Percentiles rank a stretch among this genome's conserved stretches.
Conservation (phyloP, 1,140 invertebrate genomes). For the Drosophila watanabei region DNA sequence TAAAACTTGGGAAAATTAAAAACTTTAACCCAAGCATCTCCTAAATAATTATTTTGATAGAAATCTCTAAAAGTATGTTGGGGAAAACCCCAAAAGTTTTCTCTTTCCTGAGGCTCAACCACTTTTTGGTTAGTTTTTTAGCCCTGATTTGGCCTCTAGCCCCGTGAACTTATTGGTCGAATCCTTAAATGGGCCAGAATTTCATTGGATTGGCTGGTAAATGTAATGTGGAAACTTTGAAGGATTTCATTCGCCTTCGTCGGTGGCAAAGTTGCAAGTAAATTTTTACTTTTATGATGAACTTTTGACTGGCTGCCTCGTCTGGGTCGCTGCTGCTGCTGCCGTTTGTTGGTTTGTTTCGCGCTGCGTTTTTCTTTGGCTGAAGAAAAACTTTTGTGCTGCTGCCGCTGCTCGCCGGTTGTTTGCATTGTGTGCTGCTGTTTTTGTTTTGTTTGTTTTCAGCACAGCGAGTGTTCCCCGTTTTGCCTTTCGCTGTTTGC, state of each 20-base stretch:
- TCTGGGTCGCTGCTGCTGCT: slow-evolving; percentile 20
- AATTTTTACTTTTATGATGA: slow-evolving; percentile 51
- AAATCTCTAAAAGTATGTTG: slow-evolving; percentile 1
- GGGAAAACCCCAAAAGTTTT: slow-evolving; percentile 1
- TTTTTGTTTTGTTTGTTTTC: slow-evolving; percentile 60
- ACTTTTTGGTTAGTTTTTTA: slow-evolving; percentile 2
- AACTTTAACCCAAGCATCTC: not conserved
- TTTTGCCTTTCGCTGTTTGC: slow-evolving; percentile 64
- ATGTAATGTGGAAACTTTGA: slow-evolving; percentile 44
- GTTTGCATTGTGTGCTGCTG: slow-evolving; percentile 55
- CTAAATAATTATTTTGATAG: slow-evolving; percentile 20
- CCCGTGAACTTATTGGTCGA: slow-evolving; percentile 26
- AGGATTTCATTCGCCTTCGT: slow-evolving; percentile 34
- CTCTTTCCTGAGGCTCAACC: not conserved
- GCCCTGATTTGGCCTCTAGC: not conserved
- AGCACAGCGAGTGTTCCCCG: slow-evolving; percentile 47
- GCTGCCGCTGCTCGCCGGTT: slow-evolving; percentile 34
- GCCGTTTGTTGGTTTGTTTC: slow-evolving; percentile 54
- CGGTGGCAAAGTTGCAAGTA: slow-evolving; percentile 50
- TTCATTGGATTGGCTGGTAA: slow-evolving; percentile 41
- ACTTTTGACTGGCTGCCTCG: slow-evolving; percentile 44
- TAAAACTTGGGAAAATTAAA: not conserved
- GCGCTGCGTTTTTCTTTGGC: slow-evolving; percentile 22
- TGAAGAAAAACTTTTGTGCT: slow-evolving; percentile 44
- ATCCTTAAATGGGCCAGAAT: slow-evolving; percentile 38